These are phyloP conservation scores for Alfaro cultratus DNA, from an alignment of 2,797 vertebrate genomes.

Conservation along the genomic window DNA sequence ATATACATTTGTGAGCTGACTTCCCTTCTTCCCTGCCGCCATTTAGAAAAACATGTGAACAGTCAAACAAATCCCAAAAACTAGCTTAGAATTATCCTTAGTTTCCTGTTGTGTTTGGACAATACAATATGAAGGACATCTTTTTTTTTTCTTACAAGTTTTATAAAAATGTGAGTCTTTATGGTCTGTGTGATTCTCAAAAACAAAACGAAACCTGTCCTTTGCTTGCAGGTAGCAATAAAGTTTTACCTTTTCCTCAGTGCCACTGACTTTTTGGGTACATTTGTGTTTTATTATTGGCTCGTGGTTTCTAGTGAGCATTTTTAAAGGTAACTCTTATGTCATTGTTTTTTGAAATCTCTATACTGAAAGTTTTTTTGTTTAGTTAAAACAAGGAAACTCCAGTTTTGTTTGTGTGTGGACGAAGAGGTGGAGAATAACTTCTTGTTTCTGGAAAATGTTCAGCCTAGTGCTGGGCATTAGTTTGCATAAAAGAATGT, in stretches of 20 bases:
- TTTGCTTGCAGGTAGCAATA: neutral
- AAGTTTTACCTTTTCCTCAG: neutral
- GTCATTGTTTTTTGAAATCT: neutral
- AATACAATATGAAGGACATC: neutral
- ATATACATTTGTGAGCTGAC: constrained; percentile 21
- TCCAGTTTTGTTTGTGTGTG: neutral
- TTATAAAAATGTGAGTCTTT: neutral
- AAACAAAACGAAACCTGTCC: neutral
- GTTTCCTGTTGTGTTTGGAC: neutral
- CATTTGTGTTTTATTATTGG: neutral
- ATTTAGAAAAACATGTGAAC: constrained; percentile 20
- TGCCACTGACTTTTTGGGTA: neutral
- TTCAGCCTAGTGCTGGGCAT: neutral
- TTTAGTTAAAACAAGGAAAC: neutral
- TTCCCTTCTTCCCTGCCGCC: constrained; percentile 5
- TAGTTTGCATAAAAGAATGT: neutral
- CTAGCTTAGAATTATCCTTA: neutral
- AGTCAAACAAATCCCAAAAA: neutral
- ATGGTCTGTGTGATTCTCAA: neutral
- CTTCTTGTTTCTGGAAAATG: neutral
- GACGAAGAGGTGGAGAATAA: neutral
- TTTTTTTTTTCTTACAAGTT: neutral
- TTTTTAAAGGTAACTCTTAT: neutral
- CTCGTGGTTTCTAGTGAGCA: neutral
- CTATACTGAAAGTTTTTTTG: neutral